These are phyloP conservation scores for Neoniphon sammara DNA, from an alignment of 2,797 vertebrate species.

Conservation along the genomic window DNA sequence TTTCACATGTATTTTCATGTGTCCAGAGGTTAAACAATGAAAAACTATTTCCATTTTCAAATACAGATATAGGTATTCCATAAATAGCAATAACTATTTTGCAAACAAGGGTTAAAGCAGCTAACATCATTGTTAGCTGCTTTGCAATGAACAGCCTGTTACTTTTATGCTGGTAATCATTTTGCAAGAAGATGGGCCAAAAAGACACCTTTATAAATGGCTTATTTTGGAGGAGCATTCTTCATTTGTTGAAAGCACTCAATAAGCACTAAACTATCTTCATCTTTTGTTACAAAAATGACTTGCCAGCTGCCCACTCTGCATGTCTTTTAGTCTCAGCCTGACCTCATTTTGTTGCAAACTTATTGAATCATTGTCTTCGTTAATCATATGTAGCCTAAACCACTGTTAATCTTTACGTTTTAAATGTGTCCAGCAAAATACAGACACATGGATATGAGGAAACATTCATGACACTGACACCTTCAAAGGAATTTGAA, in stretches of 20 bases:
- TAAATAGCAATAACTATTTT: constrained; percentile 28
- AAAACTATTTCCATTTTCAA: constrained; percentile 1
- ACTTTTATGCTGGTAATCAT: not conserved
- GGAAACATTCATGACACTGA: constrained; percentile 2
- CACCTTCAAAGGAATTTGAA: not conserved
- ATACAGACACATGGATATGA: not conserved
- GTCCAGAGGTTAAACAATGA: constrained; percentile 25
- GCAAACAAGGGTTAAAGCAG: constrained; percentile 28
- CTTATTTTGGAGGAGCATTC: not conserved
- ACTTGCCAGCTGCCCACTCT: no score
- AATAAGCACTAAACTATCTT: not conserved
- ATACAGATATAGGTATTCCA: constrained; percentile 33
- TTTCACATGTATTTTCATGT: constrained; percentile 40
- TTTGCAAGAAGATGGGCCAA: not conserved
- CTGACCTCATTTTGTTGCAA: not conserved
- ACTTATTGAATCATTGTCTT: no score
- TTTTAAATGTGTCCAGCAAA: constrained; percentile 12
- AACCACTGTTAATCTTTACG: not conserved
- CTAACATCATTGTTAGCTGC: constrained; percentile 15
- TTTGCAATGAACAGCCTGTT: not conserved
- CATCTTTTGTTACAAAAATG: no score
- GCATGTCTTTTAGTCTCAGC: not conserved
- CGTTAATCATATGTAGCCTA: not conserved
- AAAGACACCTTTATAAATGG: not conserved
- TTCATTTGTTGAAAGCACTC: constrained; percentile 5